Base-by-base conservation (phyloP, 2,113 vertebrate species). In the Poeciliopsis retropinna region DNA sequence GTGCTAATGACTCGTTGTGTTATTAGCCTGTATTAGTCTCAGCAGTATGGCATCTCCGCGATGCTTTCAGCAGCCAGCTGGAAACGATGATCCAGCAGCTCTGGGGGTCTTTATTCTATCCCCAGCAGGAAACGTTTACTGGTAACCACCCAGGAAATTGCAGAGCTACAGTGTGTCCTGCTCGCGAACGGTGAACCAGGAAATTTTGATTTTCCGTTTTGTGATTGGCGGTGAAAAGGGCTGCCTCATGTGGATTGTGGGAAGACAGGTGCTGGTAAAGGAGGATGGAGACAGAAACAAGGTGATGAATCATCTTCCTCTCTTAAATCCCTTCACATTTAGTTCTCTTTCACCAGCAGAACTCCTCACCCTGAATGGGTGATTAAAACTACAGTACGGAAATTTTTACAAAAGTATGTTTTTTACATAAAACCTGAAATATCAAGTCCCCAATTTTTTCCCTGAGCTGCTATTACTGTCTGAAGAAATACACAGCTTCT, bases 11-110 rank as follows among this genome's bases (percentile, higher is more conserved):
- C 92, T 92, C 62, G 61, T 79, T 70, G 79, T 66, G 81, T 80
- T 93, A 93, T 93, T 92, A 89, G 91, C 84, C 85, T 80, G 86
- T 92, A 90, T 94, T 92, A 88, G 93, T 91, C 92, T 90, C 88
- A 79, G 71, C 73, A 39, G 88, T 76, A 70, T 76, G 81, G 82
- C 67, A 19, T 84, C 86, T 84, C 90, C 90, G 91, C 88, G 93
- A 92, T 88, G 88, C 87, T 84, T 80, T 86, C 80, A 88, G 78
- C 84, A 85, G 82, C 74, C 81, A 64, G 78, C 87, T 81, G 84
- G 85, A 80, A 87, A 57, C 86, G 88, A 91, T 84, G 83, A 88
- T 78, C 85, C 84, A 44, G 60, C 80, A 71, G 77, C 82, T 47
- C 73, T 61, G 1, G 32, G 76, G 64, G 76, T 86, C 73, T 90